A percentile compares a stretch with the other conserved stretches of the same genome.
phyloP scores from a whole-genome alignment of 2,888 invertebrate genomes.

The Orthosia cruda region DNA sequence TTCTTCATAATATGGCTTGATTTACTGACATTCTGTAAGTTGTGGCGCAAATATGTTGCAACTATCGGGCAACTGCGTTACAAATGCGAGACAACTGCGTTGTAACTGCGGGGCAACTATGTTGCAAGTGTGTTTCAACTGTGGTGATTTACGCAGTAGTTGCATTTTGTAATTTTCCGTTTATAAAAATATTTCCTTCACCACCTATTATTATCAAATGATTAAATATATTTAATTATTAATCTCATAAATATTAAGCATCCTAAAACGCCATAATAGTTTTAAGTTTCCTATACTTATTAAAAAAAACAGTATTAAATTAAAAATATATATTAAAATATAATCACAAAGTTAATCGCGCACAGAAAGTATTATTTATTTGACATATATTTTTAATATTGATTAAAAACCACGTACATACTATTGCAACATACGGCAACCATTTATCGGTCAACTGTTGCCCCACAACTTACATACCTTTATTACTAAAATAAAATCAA shows the following conservation, averaged over 20 bases:
- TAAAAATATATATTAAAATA: constrained; percentile 26
- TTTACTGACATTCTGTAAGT: background rate
- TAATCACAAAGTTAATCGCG: constrained; percentile 73
- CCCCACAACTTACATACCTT: background rate
- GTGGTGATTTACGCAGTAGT: background rate
- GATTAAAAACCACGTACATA: background rate
- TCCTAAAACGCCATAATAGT: constrained; percentile 56
- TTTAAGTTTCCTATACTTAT: constrained; percentile 48
- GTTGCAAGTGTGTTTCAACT: background rate
- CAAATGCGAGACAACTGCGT: constrained; percentile 20
- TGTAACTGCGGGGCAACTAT: constrained; percentile 10
- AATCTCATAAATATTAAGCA: constrained; percentile 4
- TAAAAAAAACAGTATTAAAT: constrained; percentile 60
- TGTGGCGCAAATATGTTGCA: constrained; percentile 2
- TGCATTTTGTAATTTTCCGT: background rate
- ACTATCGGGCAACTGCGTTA: constrained; percentile 1
- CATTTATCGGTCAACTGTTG: background rate
- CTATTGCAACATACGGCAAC: background rate
- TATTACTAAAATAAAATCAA: constrained; percentile 1
- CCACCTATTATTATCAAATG: background rate
- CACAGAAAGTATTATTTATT: constrained; percentile 67
- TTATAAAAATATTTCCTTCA: background rate
- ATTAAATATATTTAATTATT: background rate
- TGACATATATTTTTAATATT: constrained; percentile 47
- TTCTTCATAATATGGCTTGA: background rate